These are phyloP conservation scores for Phasia obesa DNA, from an alignment of 2,888 invertebrate genomes.

Conservation along the genomic window DNA sequence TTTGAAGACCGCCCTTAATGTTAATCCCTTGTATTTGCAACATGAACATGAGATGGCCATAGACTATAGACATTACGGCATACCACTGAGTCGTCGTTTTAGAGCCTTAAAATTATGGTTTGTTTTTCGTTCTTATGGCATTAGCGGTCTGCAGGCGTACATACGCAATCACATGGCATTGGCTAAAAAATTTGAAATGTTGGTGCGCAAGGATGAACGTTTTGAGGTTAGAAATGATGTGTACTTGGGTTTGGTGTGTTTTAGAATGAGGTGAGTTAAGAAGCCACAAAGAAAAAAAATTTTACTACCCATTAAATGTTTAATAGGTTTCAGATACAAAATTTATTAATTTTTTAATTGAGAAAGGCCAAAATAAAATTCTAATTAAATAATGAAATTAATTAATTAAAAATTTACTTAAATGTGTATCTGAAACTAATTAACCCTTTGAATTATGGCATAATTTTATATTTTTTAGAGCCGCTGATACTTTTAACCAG, in stretches of 20 bases:
- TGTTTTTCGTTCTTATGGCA: conserved; percentile 90
- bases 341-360: too few species aligned
- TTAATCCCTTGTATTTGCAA: conserved; percentile 93
- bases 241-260: conserved; percentile 89
- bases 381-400: too few species aligned
- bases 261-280: conserved; percentile 85
- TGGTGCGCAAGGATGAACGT: conserved; percentile 87
- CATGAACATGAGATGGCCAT: conserved; percentile 90
- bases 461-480: conserved; percentile 79
- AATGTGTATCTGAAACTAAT: too few species aligned
- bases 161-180: conserved; percentile 91
- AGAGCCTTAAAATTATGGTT: conserved; percentile 95
- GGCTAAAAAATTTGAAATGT: conserved; percentile 88
- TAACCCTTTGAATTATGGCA: not conserved
- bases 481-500: conserved; percentile 89
- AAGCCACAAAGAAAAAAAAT: too few species aligned
- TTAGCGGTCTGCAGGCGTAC: conserved; percentile 91
- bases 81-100: conserved; percentile 92
- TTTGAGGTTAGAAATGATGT: conserved; percentile 92
- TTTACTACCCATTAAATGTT: too few species aligned
- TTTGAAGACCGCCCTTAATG: conserved; percentile 91
- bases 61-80: conserved; percentile 92
- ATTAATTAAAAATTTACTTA: too few species aligned
- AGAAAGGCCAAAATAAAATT: too few species aligned
- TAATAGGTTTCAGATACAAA: too few species aligned